These are phyloP conservation scores for Colaptes auratus DNA, from an alignment of 2,113 vertebrate species.

Conservation along the genomic window DNA sequence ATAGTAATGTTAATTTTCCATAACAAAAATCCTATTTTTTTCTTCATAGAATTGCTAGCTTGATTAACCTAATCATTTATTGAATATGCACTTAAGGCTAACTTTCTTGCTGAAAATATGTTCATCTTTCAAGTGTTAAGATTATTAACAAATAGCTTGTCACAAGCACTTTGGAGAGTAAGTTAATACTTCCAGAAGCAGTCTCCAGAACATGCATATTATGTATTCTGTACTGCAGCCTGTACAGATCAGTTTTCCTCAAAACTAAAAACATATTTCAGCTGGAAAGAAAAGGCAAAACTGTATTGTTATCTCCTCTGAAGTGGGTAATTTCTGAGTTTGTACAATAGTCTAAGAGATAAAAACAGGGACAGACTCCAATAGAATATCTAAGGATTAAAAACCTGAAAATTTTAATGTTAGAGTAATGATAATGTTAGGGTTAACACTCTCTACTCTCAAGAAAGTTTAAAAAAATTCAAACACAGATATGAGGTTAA, in stretches of 20 bases:
- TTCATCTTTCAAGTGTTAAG: too few relatives aligned
- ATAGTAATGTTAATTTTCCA: neutral
- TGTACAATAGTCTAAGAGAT: neutral
- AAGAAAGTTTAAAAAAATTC: neutral
- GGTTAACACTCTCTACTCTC: neutral
- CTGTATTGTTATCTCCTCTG: neutral
- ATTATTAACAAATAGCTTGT: neutral
- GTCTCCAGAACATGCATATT: neutral
- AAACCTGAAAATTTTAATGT: neutral
- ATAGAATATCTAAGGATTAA: neutral
- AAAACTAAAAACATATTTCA: neutral
- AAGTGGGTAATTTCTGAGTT: neutral
- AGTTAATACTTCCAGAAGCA: neutral
- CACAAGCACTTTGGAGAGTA: neutral
- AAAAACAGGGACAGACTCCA: neutral
- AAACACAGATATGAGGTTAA: neutral
- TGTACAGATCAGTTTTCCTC: neutral
- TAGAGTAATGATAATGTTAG: too few relatives aligned
- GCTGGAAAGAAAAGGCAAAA: neutral
- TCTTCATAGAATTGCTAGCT: neutral
- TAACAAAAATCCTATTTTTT: neutral
- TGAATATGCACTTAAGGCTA: neutral
- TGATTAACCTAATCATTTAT: neutral
- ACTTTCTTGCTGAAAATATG: neutral
- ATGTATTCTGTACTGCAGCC: neutral